Conservation (phyloP, 2,797 vertebrate species). For the Telmatherina bonti region DNA sequence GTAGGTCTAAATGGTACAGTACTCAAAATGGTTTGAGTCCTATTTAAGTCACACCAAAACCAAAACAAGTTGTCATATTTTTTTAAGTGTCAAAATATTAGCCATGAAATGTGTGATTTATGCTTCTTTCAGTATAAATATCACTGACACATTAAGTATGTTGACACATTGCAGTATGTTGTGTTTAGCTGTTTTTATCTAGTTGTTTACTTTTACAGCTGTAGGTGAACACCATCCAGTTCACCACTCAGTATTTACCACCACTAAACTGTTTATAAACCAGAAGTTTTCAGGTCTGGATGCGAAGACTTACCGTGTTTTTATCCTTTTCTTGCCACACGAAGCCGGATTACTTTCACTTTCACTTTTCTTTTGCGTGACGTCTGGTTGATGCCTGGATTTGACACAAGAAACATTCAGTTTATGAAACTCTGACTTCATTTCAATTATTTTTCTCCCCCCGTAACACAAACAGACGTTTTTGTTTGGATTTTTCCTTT, state of each 20-base stretch:
- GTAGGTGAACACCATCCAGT: not conserved
- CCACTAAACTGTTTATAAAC: too few species aligned
- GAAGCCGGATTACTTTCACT: constrained; percentile 27
- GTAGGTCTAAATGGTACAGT: too few species aligned
- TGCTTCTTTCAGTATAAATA: too few species aligned
- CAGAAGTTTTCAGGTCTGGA: fast-evolving
- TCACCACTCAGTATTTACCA: not conserved
- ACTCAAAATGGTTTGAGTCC: too few species aligned
- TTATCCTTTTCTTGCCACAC: not conserved
- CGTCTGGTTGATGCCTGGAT: fast-evolving
- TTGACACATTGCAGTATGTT: too few species aligned
- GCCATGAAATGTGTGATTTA: too few species aligned
- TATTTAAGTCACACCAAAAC: too few species aligned
- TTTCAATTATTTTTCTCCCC: not conserved
- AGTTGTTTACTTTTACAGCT: too few species aligned
- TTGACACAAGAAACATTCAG: not conserved
- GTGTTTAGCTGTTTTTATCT: too few species aligned
- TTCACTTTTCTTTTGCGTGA: constrained; percentile 49
- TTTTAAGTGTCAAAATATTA: too few species aligned
- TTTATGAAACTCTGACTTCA: fast-evolving
- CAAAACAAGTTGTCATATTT: too few species aligned
- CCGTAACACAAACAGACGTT: not conserved
- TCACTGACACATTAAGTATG: too few species aligned
- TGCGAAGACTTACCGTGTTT: not conserved
- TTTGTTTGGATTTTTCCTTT: not conserved